Evolutionary conservation across 2,888 invertebrate genomes (phyloP), one percentile per base, ranked within the genome.

Genomic region (Hoplodrina ambigua): DNA sequence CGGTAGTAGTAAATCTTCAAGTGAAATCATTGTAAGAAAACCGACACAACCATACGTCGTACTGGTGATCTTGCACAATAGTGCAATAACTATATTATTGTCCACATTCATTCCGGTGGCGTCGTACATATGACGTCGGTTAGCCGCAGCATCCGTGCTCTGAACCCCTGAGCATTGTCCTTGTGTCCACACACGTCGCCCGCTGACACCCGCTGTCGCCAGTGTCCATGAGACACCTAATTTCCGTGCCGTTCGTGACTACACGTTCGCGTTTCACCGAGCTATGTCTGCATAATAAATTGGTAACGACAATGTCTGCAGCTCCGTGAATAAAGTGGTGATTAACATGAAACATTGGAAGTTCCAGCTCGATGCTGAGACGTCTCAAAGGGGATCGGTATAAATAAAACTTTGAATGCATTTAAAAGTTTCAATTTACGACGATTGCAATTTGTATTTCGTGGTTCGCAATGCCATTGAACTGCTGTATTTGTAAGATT

Each of bases 181-280:
- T 67, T 46, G 52, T 66, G 71, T 57, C 58, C 60, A 72, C 75
- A 53, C 30, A 67, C 49, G 59, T 63, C 54, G 15, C 49, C 49
- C 50, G 25, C 41, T 59, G 63, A 59, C 58, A 17, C 37, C 59
- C 41, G 55, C 13, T 67, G 54, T 55, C 61, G 17, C 64, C 50
- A 65, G 41, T 50, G 53, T 70, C 64, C 62, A 70, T 56, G 79
- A 78, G 80, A 82, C 84, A 84, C 75, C 83, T 87, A 85, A 88
- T 89, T 88, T 89, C 85, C 86, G 81, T 69, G 65, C 55, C 57
- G 73, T 62, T 71, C 80, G 79, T 81, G 81, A 71, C 69, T 66
- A 50, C 74, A 72, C 65, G 68, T 75, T 41, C 13, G 41, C 52
- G 60, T 64, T 64, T 56, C 52, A 37, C 53, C 11, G 41, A 52